Evolutionary conservation across 1,140 invertebrate genomes (phyloP).

Genomic region (Macrobrachium rosenbergii): DNA sequence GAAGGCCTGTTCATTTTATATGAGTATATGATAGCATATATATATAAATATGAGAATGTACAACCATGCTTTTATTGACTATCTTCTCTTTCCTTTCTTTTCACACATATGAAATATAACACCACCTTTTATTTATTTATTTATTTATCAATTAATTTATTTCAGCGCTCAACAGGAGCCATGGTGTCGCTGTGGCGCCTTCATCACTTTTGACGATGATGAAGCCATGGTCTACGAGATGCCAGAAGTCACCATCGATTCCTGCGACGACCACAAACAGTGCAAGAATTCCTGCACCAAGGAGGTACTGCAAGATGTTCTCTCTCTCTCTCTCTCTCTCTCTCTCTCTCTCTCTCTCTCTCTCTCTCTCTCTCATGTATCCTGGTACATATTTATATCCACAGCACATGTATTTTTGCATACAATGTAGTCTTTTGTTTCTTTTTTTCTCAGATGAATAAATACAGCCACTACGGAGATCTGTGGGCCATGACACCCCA

Average conservation of each 20-base stretch:
- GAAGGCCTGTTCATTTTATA: too few species aligned
- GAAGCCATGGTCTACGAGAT: constrained; percentile 28
- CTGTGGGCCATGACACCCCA: not conserved
- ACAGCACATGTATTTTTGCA: too few species aligned
- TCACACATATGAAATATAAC: too few species aligned
- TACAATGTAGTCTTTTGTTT: not conserved
- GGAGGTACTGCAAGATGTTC: not conserved
- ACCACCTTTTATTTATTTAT: not conserved
- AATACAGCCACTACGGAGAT: not conserved
- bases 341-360: not conserved
- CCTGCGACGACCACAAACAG: not conserved
- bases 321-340: too few species aligned
- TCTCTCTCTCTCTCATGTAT: not conserved
- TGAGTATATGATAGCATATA: too few species aligned
- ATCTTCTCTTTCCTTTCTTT: too few species aligned
- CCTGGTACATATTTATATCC: not conserved
- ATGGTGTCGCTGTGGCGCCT: constrained; percentile 28
- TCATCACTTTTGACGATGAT: not conserved
- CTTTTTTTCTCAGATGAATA: not conserved
- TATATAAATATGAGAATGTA: too few species aligned
- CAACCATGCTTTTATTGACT: too few species aligned
- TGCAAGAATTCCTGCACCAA: not conserved
- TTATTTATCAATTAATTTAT: not conserved
- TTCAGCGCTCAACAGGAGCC: constrained; percentile 4
- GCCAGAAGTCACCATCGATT: constrained; percentile 6